Evolutionary conservation across 2,888 invertebrate genomes (phyloP).

Genomic region (Lasioglossum pauxillum): DNA sequence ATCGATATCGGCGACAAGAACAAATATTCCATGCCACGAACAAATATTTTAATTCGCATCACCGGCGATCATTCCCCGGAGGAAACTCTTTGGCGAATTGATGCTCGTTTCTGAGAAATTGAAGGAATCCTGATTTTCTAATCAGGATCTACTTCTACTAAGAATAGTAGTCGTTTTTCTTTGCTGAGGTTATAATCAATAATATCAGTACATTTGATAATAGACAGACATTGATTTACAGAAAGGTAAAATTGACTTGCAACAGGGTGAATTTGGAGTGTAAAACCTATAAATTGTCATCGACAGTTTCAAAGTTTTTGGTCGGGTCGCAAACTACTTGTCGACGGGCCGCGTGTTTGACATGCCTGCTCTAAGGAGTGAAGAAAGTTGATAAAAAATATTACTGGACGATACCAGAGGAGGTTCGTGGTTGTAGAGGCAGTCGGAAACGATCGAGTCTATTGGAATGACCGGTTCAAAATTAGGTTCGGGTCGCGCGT

Average conservation of each 20-base stretch:
- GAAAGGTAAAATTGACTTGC: too few relatives aligned
- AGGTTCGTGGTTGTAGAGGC: not conserved
- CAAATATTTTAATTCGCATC: not conserved
- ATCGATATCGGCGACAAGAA: not conserved
- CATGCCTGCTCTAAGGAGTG: too few relatives aligned
- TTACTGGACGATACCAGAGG: not conserved
- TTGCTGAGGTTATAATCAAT: too few relatives aligned
- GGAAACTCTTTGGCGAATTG: not conserved
- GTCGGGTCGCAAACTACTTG: too few relatives aligned
- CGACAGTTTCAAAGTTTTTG: too few relatives aligned
- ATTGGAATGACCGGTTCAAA: conserved; percentile 49
- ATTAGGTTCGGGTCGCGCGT: conserved; percentile 63
- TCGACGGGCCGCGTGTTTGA: too few relatives aligned
- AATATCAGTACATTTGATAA: too few relatives aligned
- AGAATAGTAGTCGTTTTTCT: not conserved
- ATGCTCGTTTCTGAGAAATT: not conserved
- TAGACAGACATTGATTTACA: too few relatives aligned
- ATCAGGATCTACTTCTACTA: too few relatives aligned
- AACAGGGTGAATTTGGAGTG: too few relatives aligned
- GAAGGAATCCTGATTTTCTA: not conserved
- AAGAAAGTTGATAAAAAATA: not conserved
- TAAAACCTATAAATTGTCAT: too few relatives aligned
- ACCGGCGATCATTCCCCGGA: not conserved
- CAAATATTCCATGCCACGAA: not conserved
- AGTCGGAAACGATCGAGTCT: conserved; percentile 18